phyloP scores from a whole-genome alignment of 1,140 invertebrate genomes.

The Leptonema lineaticorne region DNA sequence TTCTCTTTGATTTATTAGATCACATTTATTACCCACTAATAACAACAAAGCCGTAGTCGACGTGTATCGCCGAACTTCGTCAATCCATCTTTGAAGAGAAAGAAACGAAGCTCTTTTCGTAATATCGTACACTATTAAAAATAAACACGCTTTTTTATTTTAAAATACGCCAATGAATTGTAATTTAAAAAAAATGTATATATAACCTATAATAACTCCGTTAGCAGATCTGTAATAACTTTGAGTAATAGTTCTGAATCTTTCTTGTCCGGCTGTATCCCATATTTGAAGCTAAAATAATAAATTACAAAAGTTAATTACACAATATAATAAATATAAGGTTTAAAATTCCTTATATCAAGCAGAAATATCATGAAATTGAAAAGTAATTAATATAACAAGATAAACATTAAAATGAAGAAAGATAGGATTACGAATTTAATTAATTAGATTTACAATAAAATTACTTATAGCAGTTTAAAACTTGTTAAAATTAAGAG shows the following conservation, averaged over 20 bases:
- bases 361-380: too few species aligned
- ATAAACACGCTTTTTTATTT: not conserved
- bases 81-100: slow-evolving; percentile 88
- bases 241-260: slow-evolving; percentile 90
- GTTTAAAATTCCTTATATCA: too few species aligned
- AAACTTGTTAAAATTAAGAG: too few species aligned
- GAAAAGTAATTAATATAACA: too few species aligned
- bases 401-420: too few species aligned
- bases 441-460: too few species aligned
- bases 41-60: slow-evolving; percentile 87
- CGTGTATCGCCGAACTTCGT: slow-evolving; percentile 90
- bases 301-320: too few species aligned
- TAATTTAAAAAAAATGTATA: slow-evolving; percentile 30
- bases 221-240: slow-evolving; percentile 93
- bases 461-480: too few species aligned
- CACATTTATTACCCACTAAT: slow-evolving; percentile 91
- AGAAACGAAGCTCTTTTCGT: slow-evolving; percentile 89
- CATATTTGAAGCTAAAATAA: slow-evolving; percentile 81
- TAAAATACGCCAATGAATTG: not conserved
- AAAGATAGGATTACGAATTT: too few species aligned
- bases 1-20: slow-evolving; percentile 77
- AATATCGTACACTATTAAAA: slow-evolving; percentile 85
- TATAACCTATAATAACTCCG: slow-evolving; percentile 82
- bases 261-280: slow-evolving; percentile 92
- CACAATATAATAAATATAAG: too few species aligned